These are phyloP conservation scores for Megamerina dolium DNA, from an alignment of 2,888 invertebrate genomes.

Conservation along the genomic window DNA sequence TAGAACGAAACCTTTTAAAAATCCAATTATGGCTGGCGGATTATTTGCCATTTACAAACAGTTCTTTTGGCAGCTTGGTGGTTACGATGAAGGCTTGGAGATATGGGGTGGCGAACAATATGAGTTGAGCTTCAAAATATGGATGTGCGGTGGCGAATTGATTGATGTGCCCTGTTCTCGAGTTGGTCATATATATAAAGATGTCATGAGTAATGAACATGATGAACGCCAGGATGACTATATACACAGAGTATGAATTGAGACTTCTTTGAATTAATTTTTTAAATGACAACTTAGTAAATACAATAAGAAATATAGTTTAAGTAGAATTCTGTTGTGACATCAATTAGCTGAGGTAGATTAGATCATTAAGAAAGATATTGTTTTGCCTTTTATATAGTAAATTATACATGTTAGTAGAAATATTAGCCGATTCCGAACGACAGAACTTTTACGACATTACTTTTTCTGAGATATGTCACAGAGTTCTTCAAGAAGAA, in stretches of 20 bases:
- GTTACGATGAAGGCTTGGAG: constrained; percentile 86
- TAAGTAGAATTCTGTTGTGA: neutral
- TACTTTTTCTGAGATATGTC: no score
- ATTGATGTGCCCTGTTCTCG: constrained; percentile 89
- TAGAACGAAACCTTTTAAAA: constrained; percentile 53
- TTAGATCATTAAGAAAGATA: no score
- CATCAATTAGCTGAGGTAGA: no score
- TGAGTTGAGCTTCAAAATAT: constrained; percentile 94
- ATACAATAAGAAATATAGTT: neutral
- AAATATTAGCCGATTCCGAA: no score
- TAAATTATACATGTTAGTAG: no score
- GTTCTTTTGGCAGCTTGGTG: constrained; percentile 96
- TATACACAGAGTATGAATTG: constrained; percentile 50
- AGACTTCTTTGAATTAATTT: no score
- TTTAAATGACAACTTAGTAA: no score
- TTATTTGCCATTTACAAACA: constrained; percentile 86
- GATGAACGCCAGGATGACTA: constrained; percentile 91
- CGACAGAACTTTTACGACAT: no score
- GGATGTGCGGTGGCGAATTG: constrained; percentile 95
- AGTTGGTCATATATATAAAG: constrained; percentile 85
- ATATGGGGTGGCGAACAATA: constrained; percentile 99
- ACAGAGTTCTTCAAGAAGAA: no score
- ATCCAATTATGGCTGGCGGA: constrained; percentile 97
- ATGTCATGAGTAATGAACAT: constrained; percentile 71
- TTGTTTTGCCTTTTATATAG: no score